These are phyloP conservation scores for Struthidea cinerea DNA, from an alignment of 2,113 vertebrate genomes.

Conservation along the genomic window DNA sequence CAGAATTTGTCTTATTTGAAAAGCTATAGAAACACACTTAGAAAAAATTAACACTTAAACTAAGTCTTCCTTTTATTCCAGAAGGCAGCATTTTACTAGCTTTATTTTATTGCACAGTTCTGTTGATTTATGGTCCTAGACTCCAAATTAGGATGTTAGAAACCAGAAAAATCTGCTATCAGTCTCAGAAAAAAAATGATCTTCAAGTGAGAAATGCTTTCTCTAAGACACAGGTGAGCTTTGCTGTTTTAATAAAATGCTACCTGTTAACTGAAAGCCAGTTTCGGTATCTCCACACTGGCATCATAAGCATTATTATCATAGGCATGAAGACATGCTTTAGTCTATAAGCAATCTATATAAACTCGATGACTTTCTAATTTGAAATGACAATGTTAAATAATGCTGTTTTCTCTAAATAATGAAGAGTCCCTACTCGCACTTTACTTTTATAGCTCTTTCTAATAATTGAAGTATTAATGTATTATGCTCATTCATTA, in stretches of 20 bases:
- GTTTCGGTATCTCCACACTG: not conserved
- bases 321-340: not conserved
- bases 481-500: not conserved
- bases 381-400: not conserved
- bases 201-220: not conserved
- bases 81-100: not conserved
- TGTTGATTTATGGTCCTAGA: not conserved
- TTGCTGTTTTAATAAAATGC: not conserved
- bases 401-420: not conserved
- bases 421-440: not conserved
- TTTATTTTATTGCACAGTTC: not conserved
- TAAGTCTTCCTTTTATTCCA: not conserved
- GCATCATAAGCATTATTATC: not conserved
- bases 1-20: not conserved
- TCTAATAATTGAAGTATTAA: not conserved
- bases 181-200: not conserved
- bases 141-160: not conserved
- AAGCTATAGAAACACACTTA: not conserved
- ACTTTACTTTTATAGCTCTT: constrained; percentile 14
- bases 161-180: not conserved
- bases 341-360: not conserved
- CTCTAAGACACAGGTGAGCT: not conserved
- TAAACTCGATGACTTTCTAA: not conserved
- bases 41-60: not conserved
- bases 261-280: not conserved